Percentiles rank a stretch among this genome's conserved stretches.
Conservation (phyloP, 2,113 vertebrate species). For the Channa maculata region DNA sequence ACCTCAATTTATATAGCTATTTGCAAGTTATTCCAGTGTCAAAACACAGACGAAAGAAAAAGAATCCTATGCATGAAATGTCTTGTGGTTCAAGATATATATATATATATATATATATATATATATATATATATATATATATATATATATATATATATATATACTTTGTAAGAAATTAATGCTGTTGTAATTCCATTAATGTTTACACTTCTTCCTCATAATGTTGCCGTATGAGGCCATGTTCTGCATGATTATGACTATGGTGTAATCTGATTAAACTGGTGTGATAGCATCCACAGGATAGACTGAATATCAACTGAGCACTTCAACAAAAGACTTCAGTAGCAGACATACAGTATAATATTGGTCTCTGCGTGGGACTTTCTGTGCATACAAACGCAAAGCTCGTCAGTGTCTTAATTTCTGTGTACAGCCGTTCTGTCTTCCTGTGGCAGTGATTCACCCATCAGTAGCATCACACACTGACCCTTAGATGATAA, state of each 20-base stretch:
- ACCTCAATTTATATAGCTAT: constrained; percentile 79
- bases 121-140: constrained; percentile 62
- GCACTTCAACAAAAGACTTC: constrained; percentile 46
- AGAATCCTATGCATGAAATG: constrained; percentile 83
- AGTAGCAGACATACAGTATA: constrained; percentile 43
- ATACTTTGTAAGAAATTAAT: constrained; percentile 71
- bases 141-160: constrained; percentile 43
- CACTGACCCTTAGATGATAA: constrained; percentile 29
- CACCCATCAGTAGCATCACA: constrained; percentile 41
- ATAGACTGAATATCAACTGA: constrained; percentile 48
- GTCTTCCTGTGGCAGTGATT: constrained; percentile 36
- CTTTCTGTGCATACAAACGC: constrained; percentile 36
- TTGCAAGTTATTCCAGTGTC: constrained; percentile 73
- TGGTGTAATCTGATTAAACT: constrained; percentile 60
- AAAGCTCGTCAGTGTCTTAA: constrained; percentile 43
- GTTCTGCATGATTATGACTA: constrained; percentile 74
- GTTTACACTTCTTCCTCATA: constrained; percentile 72
- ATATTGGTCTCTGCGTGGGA: constrained; percentile 22
- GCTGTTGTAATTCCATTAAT: constrained; percentile 72
- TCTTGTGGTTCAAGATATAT: constrained; percentile 80
- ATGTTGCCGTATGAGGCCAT: constrained; percentile 68
- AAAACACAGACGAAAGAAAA: constrained; percentile 61
- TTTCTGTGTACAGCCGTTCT: constrained; percentile 49
- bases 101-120: constrained; percentile 62
- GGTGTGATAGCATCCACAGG: constrained; percentile 49